These are phyloP conservation scores for Cryptus armator DNA, from an alignment of 2,888 invertebrate genomes.

Conservation along the genomic window DNA sequence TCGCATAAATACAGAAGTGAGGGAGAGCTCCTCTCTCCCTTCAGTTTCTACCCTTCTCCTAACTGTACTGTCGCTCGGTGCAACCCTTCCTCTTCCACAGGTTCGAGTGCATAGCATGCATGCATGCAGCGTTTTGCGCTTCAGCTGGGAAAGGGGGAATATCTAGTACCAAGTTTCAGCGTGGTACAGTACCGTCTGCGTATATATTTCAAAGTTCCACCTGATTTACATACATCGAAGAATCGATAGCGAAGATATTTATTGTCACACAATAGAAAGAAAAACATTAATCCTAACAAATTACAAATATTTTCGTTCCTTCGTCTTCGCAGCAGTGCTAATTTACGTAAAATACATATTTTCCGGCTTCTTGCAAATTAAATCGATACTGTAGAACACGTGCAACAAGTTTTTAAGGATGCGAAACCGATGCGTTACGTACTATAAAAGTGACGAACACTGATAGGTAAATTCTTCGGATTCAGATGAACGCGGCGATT, in stretches of 20 bases:
- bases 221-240: slow-evolving; percentile 1
- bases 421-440: neutral
- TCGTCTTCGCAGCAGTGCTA: neutral
- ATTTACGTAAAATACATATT: neutral
- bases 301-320: neutral
- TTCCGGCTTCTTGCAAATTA: neutral
- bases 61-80: neutral
- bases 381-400: neutral
- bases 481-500: neutral
- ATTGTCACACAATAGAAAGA: neutral
- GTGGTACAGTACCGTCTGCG: slow-evolving; percentile 21
- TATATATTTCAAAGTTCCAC: slow-evolving; percentile 3
- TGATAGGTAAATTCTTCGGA: neutral
- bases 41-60: slow-evolving; percentile 41
- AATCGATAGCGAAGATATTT: neutral
- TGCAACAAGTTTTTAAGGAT: neutral
- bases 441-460: neutral
- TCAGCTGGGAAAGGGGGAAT: neutral
- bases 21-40: slow-evolving; percentile 45
- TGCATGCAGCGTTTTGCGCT: slow-evolving; percentile 23
- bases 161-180: slow-evolving; percentile 11
- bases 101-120: slow-evolving; percentile 20
- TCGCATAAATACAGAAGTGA: slow-evolving; percentile 80
- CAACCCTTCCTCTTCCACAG: slow-evolving; percentile 34
- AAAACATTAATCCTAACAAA: neutral